These are phyloP conservation scores for Nowickia ferox DNA, from an alignment of 2,888 invertebrate species.

Conservation along the genomic window DNA sequence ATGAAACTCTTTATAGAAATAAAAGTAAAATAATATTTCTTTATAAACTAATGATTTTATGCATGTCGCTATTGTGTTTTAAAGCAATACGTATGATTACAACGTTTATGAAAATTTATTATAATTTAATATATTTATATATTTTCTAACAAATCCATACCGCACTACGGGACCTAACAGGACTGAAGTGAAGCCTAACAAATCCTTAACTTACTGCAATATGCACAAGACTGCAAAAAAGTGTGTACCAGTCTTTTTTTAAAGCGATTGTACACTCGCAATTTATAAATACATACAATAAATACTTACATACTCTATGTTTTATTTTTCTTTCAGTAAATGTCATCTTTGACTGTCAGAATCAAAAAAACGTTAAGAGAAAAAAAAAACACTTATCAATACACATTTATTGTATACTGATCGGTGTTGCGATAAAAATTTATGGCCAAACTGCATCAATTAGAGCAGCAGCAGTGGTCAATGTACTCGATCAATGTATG, in stretches of 20 bases:
- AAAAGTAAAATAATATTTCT: too few relatives aligned
- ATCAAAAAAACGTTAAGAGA: conserved; percentile 29
- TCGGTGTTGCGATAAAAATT: conserved; percentile 76
- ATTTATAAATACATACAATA: neutral
- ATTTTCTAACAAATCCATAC: neutral
- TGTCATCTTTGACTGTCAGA: conserved; percentile 62
- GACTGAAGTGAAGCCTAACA: neutral
- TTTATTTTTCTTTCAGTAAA: conserved; percentile 42
- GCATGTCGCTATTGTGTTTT: too few relatives aligned
- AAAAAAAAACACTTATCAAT: conserved; percentile 38
- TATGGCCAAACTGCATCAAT: conserved; percentile 82
- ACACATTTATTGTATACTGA: conserved; percentile 62
- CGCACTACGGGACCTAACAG: too few relatives aligned
- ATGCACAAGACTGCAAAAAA: neutral
- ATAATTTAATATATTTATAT: too few relatives aligned
- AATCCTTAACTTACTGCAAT: conserved; percentile 5
- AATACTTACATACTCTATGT: neutral
- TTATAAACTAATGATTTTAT: too few relatives aligned
- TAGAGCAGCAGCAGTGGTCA: conserved; percentile 77
- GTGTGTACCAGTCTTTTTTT: neutral
- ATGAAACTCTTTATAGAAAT: too few relatives aligned
- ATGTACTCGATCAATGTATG: conserved; percentile 58
- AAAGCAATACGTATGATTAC: too few relatives aligned
- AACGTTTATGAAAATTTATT: too few relatives aligned
- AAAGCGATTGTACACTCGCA: neutral